Evolutionary conservation across 2,888 invertebrate species (phyloP).

Genomic region (Pardosa pseudoannulata): DNA sequence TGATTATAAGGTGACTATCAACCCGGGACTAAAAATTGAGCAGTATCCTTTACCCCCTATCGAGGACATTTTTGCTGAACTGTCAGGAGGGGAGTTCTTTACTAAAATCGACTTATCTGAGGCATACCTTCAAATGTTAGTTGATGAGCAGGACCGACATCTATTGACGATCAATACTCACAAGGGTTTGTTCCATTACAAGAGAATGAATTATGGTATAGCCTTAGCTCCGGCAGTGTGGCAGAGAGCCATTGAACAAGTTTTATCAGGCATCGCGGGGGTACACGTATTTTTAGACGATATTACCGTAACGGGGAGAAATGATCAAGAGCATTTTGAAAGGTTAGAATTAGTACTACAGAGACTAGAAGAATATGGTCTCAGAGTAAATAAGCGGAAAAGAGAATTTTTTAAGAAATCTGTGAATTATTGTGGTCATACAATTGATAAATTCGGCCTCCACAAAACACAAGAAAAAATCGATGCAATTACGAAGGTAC

Average conservation of each 20-base stretch:
- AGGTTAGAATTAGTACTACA: conserved; percentile 21
- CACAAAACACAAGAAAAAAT: conserved; percentile 52
- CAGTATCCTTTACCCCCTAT: conserved; percentile 74
- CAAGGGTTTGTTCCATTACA: conserved; percentile 76
- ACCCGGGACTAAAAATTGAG: conserved; percentile 75
- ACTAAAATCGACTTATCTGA: conserved; percentile 75
- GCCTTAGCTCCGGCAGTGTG: conserved; percentile 76
- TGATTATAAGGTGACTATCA: conserved; percentile 75
- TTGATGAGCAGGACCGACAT: conserved; percentile 75
- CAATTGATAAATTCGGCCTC: conserved; percentile 53
- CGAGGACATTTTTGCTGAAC: conserved; percentile 73
- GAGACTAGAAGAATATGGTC: not conserved
- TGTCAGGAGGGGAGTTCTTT: conserved; percentile 75
- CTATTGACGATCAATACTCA: conserved; percentile 76
- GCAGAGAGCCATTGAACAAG: conserved; percentile 62
- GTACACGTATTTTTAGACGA: conserved; percentile 26
- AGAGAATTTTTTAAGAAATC: conserved; percentile 37
- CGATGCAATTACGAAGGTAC: conserved; percentile 52
- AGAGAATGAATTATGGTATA: conserved; percentile 76
- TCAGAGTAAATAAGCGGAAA: too few relatives aligned
- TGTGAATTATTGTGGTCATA: conserved; percentile 49
- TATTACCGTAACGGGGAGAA: conserved; percentile 15
- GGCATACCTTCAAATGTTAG: conserved; percentile 77
- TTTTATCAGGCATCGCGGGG: conserved; percentile 22
- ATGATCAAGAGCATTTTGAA: conserved; percentile 32